Percentiles rank a stretch among this genome's conserved stretches.
These are phyloP conservation scores for Phytoseiulus persimilis DNA, from an alignment of 2,888 invertebrate genomes.

Conservation along the genomic window DNA sequence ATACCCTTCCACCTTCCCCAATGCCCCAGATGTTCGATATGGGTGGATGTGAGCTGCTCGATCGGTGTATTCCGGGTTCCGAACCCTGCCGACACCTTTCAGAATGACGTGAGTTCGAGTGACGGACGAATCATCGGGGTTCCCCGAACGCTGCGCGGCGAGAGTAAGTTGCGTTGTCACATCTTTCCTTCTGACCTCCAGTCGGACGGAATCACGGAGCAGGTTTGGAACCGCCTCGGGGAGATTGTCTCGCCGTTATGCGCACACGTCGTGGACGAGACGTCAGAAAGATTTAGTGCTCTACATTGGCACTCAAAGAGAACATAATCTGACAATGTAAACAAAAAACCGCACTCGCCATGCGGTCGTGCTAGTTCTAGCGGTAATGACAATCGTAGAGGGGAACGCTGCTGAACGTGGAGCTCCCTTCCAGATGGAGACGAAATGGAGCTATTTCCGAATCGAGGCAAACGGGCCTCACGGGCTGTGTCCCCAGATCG, in stretches of 20 bases:
- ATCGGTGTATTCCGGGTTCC: too few species aligned
- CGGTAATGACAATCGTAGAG: not conserved
- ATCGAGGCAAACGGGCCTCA: not conserved
- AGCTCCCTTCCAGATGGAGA: not conserved
- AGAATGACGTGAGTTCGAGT: too few species aligned
- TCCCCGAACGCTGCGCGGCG: too few species aligned
- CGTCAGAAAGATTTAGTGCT: conserved; percentile 5
- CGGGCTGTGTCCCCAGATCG: not conserved
- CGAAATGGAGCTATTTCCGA: not conserved
- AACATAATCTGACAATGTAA: not conserved
- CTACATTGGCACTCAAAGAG: not conserved
- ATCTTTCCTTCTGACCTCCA: too few species aligned
- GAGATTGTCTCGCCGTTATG: not conserved
- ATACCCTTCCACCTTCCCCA: too few species aligned
- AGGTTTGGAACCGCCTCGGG: not conserved
- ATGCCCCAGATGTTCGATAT: too few species aligned
- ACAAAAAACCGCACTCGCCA: not conserved
- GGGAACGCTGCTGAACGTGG: not conserved
- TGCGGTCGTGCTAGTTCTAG: not conserved
- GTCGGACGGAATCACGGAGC: too few species aligned
- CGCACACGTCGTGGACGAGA: not conserved
- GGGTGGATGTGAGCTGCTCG: too few species aligned
- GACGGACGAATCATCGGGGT: too few species aligned
- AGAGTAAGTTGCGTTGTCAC: too few species aligned
- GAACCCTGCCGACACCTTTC: too few species aligned